These are phyloP conservation scores for Thymelicus acteon DNA, from an alignment of 2,888 invertebrate genomes.

Conservation along the genomic window DNA sequence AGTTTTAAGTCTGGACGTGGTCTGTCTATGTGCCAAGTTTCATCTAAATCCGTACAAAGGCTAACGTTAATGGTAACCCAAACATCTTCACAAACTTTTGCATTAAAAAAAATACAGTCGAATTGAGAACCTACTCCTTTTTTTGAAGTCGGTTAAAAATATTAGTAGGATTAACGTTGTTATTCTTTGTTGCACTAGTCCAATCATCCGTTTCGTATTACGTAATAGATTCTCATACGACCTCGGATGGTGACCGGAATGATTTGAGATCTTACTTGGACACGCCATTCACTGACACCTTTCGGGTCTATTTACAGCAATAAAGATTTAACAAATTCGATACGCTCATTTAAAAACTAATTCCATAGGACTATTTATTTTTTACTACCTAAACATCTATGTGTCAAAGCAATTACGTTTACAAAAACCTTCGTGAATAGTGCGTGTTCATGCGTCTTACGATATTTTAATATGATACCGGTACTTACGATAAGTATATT, in stretches of 20 bases:
- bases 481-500: too few relatives aligned
- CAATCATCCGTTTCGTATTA: conserved; percentile 20
- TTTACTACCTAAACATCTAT: conserved; percentile 9
- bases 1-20: too few relatives aligned
- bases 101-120: too few relatives aligned
- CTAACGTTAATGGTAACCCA: too few relatives aligned
- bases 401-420: conserved; percentile 26
- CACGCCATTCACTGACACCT: conserved; percentile 33
- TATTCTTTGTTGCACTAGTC: conserved; percentile 1
- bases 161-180: background rate
- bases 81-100: too few relatives aligned
- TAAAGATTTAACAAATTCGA: conserved; percentile 27
- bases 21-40: too few relatives aligned
- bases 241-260: conserved; percentile 10
- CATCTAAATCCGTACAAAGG: too few relatives aligned
- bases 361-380: conserved; percentile 24
- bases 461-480: too few relatives aligned
- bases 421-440: conserved; percentile 1
- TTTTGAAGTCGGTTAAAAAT: too few relatives aligned
- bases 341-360: conserved; percentile 27
- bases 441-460: too few relatives aligned
- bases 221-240: conserved; percentile 23
- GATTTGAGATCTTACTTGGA: conserved; percentile 22
- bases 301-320: conserved; percentile 21
- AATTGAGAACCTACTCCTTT: too few relatives aligned